phyloP scores from a whole-genome alignment of 1,140 invertebrate species.

The Drosophila simulans region DNA sequence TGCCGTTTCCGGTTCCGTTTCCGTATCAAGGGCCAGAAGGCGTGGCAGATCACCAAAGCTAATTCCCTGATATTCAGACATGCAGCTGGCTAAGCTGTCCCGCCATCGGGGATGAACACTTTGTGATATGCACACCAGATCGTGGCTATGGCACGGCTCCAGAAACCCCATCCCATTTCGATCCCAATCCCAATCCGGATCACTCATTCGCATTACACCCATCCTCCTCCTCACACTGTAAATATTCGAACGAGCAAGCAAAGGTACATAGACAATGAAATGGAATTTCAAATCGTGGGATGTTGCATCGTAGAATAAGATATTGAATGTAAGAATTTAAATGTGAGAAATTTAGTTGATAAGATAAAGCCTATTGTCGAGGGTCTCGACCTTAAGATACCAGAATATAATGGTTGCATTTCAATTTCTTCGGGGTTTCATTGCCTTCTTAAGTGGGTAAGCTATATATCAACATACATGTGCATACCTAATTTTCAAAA shows the following conservation, averaged over 20 bases:
- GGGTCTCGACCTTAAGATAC: conserved; percentile 33
- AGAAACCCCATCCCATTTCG: not conserved
- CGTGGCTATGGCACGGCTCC: conserved; percentile 26
- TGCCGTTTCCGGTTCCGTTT: conserved; percentile 12
- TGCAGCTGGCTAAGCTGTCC: conserved; percentile 1
- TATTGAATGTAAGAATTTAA: conserved; percentile 49
- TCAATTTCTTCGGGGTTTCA: conserved; percentile 2
- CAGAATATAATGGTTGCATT: not conserved
- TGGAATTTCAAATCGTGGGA: conserved; percentile 49
- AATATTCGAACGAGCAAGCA: conserved; percentile 38
- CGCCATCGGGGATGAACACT: conserved; percentile 54
- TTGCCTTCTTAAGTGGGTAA: too few relatives aligned
- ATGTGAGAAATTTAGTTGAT: conserved; percentile 53
- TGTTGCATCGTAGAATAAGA: conserved; percentile 41
- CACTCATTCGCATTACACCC: not conserved
- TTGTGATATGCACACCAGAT: conserved; percentile 63
- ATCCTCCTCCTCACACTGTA: conserved; percentile 32
- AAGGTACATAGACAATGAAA: conserved; percentile 22
- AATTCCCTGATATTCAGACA: not conserved
- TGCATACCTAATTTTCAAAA: too few relatives aligned
- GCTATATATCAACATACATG: too few relatives aligned
- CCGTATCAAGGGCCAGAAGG: conserved; percentile 29
- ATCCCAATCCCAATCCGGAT: too few relatives aligned
- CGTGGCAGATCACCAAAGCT: conserved; percentile 38
- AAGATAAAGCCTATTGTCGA: conserved; percentile 28